Percentiles rank a stretch among this genome's conserved stretches.
These are phyloP conservation scores for Eulemur mongoz DNA, from an alignment of 2,797 vertebrate species.

Conservation along the genomic window DNA sequence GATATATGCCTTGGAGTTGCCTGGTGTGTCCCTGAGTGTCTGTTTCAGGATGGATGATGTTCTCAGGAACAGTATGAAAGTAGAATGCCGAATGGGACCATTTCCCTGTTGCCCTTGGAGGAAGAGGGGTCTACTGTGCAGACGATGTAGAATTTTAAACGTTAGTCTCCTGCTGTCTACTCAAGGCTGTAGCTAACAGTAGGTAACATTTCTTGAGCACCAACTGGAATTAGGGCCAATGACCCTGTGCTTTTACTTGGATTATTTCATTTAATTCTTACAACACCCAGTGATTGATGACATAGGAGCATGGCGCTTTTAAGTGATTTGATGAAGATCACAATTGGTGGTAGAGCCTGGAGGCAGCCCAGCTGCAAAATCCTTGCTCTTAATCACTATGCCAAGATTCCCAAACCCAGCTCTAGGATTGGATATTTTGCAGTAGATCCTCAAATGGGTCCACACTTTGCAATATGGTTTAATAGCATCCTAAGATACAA, in stretches of 20 bases:
- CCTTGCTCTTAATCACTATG: background rate
- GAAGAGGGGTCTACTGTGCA: background rate
- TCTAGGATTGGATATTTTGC: background rate
- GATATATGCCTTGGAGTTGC: slow-evolving; percentile 21
- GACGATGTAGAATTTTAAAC: background rate
- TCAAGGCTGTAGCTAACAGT: background rate
- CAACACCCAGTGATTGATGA: background rate
- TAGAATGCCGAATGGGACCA: background rate
- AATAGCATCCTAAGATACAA: background rate
- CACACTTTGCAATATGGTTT: background rate
- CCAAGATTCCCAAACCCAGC: background rate
- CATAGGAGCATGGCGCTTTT: background rate
- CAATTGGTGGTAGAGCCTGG: background rate
- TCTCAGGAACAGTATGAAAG: background rate
- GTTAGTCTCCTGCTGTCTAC: background rate
- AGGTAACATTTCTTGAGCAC: background rate
- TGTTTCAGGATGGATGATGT: background rate
- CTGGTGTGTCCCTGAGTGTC: background rate
- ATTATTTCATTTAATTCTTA: slow-evolving; percentile 5
- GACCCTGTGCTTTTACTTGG: background rate
- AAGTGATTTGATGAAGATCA: background rate
- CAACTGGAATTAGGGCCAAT: background rate
- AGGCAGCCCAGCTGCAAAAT: background rate
- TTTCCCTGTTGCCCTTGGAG: background rate
- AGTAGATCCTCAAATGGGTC: background rate